A percentile compares a stretch with the other conserved stretches of the same genome.
These are phyloP conservation scores for Camponotus vicinus DNA, from an alignment of 1,140 invertebrate genomes.

Conservation along the genomic window DNA sequence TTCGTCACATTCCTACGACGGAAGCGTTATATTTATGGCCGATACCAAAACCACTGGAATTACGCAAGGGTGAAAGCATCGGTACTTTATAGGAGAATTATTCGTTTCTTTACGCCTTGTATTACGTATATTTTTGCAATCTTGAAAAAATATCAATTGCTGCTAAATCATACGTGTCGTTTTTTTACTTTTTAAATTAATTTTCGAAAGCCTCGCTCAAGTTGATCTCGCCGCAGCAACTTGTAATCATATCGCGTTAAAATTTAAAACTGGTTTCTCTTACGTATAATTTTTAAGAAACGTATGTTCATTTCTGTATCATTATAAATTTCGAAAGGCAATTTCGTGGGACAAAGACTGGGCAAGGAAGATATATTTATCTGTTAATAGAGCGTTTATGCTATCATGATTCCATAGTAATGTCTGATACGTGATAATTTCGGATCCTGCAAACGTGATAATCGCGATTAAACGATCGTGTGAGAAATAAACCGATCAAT, in stretches of 20 bases:
- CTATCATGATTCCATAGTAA: not conserved
- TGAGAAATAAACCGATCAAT: slow-evolving; percentile 1
- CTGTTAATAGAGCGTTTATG: not conserved
- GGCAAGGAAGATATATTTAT: not conserved
- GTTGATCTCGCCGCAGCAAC: not conserved
- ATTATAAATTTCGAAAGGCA: not conserved
- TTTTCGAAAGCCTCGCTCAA: slow-evolving; percentile 27
- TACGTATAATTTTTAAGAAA: not conserved
- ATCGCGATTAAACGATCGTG: slow-evolving; percentile 7
- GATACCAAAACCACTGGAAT: slow-evolving; percentile 72
- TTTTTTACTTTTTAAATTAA: not conserved
- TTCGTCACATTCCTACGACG: slow-evolving; percentile 74
- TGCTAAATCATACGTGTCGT: not conserved
- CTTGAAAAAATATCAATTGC: not conserved
- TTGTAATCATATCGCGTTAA: not conserved
- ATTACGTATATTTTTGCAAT: slow-evolving; percentile 38
- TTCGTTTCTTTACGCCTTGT: slow-evolving; percentile 49
- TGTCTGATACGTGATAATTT: not conserved
- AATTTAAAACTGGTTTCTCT: slow-evolving; percentile 19
- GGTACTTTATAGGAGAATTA: slow-evolving; percentile 74
- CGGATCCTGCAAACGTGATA: not conserved
- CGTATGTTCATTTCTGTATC: not conserved
- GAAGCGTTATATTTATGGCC: slow-evolving; percentile 82
- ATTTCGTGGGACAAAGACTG: not conserved
- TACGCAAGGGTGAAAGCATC: slow-evolving; percentile 83